Evolutionary conservation across 2,113 vertebrate species (phyloP).

Genomic region (Illadopsis cleaveri): DNA sequence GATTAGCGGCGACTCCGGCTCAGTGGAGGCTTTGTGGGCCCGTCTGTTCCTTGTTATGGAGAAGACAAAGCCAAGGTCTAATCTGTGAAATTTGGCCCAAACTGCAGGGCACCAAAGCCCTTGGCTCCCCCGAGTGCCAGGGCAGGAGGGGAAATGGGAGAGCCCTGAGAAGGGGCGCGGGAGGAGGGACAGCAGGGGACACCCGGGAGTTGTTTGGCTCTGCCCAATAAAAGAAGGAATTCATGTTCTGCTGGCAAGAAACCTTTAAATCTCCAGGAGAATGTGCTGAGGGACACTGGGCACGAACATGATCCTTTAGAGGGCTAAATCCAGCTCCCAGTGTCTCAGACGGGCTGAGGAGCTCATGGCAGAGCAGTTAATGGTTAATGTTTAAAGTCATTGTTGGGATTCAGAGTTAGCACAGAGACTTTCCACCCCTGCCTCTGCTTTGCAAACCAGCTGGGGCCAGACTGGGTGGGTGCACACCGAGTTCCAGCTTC

Average conservation of each 20-base stretch:
- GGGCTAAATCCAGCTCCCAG: neutral
- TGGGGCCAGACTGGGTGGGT: neutral
- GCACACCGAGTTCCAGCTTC: neutral
- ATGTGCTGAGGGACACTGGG: constrained; percentile 25
- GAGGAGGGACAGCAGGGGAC: constrained; percentile 14
- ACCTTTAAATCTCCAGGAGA: constrained; percentile 47
- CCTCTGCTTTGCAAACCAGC: neutral
- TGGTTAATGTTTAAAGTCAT: neutral
- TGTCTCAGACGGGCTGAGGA: neutral
- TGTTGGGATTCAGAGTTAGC: neutral
- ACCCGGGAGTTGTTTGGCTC: constrained; percentile 14
- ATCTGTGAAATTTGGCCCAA: constrained; percentile 57
- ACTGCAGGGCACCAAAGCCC: neutral
- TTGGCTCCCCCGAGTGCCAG: constrained; percentile 3
- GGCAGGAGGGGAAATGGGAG: constrained; percentile 29
- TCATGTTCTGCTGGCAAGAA: constrained; percentile 53
- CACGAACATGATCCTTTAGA: constrained; percentile 11
- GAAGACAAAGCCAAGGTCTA: constrained; percentile 46
- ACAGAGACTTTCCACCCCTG: neutral
- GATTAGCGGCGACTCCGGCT: neutral
- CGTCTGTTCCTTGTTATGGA: neutral
- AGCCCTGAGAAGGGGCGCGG: neutral
- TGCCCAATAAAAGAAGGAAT: constrained; percentile 40
- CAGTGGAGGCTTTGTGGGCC: constrained; percentile 18
- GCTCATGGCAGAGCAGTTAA: neutral